Evolutionary conservation across 92 coral and sea anemone species (phyloP).

Genomic region (Porites cylindrica): DNA sequence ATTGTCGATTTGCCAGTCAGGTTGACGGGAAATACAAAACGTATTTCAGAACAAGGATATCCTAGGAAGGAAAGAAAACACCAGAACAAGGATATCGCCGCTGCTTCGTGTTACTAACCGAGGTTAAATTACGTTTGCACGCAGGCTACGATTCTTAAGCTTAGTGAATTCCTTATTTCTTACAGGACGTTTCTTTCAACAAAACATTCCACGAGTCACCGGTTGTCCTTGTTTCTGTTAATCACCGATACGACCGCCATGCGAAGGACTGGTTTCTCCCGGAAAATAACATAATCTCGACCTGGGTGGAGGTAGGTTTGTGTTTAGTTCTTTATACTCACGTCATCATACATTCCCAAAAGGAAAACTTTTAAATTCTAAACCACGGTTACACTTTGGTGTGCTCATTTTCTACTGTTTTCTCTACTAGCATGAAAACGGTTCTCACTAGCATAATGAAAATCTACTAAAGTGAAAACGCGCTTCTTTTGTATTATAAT

Average conservation of each 20-base stretch:
- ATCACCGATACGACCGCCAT: neutral
- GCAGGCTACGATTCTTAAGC: neutral
- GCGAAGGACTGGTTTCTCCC: neutral
- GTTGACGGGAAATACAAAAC: too few relatives aligned
- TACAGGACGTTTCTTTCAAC: neutral
- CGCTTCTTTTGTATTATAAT: neutral
- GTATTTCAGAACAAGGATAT: too few relatives aligned
- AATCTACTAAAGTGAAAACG: neutral
- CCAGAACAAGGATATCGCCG: too few relatives aligned
- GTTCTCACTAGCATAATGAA: too few relatives aligned
- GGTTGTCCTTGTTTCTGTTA: neutral
- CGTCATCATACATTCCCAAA: neutral
- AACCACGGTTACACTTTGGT: neutral
- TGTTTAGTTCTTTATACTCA: neutral
- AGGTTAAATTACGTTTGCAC: too few relatives aligned
- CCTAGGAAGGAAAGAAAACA: too few relatives aligned
- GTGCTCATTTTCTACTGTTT: neutral
- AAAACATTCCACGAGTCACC: slow-evolving; percentile 1
- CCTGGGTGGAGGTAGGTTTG: neutral
- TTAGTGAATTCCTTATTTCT: too few relatives aligned
- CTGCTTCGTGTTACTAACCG: too few relatives aligned
- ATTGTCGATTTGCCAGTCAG: too few relatives aligned
- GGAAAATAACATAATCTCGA: neutral
- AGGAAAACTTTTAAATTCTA: too few relatives aligned
- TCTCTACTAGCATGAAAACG: too few relatives aligned